phyloP scores from a whole-genome alignment of 2,797 vertebrate genomes.

The Erithacus rubecula region DNA sequence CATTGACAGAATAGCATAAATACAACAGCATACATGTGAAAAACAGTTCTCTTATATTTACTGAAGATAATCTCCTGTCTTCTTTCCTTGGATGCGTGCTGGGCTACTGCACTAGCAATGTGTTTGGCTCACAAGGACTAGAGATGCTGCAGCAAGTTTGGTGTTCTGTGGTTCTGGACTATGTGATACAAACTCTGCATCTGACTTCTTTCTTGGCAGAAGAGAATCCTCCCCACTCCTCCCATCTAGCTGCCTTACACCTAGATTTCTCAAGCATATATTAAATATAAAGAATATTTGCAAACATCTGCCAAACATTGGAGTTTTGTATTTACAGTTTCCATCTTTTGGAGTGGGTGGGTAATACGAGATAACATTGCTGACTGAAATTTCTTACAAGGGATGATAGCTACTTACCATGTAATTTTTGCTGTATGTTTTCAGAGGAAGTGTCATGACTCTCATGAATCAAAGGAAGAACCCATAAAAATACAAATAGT shows the following conservation, averaged over 20 bases:
- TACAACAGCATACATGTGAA: not conserved
- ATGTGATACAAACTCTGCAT: not conserved
- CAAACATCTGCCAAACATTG: not conserved
- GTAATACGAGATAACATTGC: not conserved
- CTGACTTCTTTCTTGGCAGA: not conserved
- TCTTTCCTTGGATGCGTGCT: not conserved
- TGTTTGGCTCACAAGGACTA: not conserved
- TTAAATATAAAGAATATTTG: not conserved
- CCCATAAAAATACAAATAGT: not conserved
- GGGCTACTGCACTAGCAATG: not conserved
- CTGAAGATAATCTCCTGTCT: not conserved
- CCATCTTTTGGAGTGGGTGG: not conserved
- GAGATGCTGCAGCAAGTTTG: not conserved
- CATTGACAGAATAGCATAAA: not conserved
- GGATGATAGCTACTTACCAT: not conserved
- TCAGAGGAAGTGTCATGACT: not conserved
- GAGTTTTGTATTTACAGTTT: not conserved
- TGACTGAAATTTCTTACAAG: not conserved
- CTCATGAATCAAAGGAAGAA: not conserved
- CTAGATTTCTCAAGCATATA: not conserved
- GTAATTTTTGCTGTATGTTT: not conserved
- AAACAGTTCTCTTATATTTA: not conserved
- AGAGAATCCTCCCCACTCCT: not conserved
- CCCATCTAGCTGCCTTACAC: not conserved
- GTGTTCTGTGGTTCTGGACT: not conserved